phyloP scores from a whole-genome alignment of 2,888 invertebrate species.

The Liopterus haemorrhoidalis region DNA sequence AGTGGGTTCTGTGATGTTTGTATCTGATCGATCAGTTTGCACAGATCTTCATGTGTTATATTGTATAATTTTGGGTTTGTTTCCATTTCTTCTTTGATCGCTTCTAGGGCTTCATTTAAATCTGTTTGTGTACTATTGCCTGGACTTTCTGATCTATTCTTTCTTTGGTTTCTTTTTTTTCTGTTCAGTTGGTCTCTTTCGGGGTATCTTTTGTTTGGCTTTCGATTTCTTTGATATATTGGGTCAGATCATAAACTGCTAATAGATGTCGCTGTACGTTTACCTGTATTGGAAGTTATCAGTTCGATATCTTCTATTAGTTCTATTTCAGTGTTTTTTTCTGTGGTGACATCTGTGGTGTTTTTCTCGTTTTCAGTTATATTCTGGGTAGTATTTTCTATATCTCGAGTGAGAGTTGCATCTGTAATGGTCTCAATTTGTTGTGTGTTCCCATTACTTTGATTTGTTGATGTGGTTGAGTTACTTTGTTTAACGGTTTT shows the following conservation, averaged over 20 bases:
- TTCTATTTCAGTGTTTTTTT: not conserved
- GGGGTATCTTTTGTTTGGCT: not conserved
- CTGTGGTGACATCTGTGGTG: not conserved
- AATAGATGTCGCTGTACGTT: not conserved
- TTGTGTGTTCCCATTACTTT: not conserved
- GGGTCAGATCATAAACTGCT: not conserved
- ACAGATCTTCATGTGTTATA: slow-evolving; percentile 7
- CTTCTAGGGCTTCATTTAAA: no score
- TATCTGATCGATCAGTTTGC: slow-evolving; percentile 13
- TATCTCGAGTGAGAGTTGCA: not conserved
- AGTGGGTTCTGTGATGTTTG: slow-evolving; percentile 1
- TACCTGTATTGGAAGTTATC: not conserved
- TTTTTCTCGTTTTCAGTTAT: slow-evolving; percentile 1
- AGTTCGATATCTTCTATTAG: not conserved
- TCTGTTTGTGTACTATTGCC: no score
- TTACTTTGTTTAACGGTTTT: not conserved
- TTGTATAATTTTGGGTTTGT: slow-evolving; percentile 2
- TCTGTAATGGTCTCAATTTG: not conserved
- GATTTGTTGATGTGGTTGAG: not conserved
- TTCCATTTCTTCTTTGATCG: slow-evolving; percentile 2
- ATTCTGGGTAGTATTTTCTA: not conserved
- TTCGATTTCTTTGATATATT: not conserved
- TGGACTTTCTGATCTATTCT: not conserved
- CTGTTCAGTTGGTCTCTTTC: not conserved
- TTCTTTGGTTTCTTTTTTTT: not conserved